Conservation (phyloP, 2,888 invertebrate species). For the Diarsia brunnea region DNA sequence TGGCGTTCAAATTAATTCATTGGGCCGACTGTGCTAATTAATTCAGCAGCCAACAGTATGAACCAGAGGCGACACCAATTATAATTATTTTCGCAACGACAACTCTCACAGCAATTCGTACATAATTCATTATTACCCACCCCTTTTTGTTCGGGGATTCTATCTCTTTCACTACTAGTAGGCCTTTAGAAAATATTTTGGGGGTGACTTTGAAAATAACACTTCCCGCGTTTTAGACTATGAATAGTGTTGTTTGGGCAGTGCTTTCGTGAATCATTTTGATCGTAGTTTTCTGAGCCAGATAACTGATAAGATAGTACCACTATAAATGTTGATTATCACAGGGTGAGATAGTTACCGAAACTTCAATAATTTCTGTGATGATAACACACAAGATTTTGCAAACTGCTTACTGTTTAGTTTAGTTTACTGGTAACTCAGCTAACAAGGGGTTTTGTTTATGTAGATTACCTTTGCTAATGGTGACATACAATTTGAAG, state of each 20-base stretch:
- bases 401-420: too few species aligned
- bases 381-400: not conserved
- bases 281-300: not conserved
- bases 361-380: not conserved
- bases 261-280: not conserved
- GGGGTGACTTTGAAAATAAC: constrained; percentile 34
- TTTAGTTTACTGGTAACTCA: not conserved
- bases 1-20: constrained; percentile 66
- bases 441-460: not conserved
- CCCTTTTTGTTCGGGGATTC: constrained; percentile 41
- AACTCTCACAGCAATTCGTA: constrained; percentile 63
- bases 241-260: not conserved
- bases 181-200: constrained; percentile 36
- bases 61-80: constrained; percentile 65
- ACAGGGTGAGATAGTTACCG: not conserved
- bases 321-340: too few species aligned
- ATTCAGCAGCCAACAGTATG: constrained; percentile 60
- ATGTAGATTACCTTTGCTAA: not conserved
- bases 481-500: not conserved
- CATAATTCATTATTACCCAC: constrained; percentile 65
- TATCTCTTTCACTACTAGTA: constrained; percentile 39
- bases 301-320: not conserved
- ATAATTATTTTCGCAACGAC: constrained; percentile 68
- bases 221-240: constrained; percentile 8
- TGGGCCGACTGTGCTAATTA: constrained; percentile 69